Percentiles rank a stretch among this genome's conserved stretches.
phyloP scores from a whole-genome alignment of 2,888 invertebrate species.

The Hydraecia micacea region DNA sequence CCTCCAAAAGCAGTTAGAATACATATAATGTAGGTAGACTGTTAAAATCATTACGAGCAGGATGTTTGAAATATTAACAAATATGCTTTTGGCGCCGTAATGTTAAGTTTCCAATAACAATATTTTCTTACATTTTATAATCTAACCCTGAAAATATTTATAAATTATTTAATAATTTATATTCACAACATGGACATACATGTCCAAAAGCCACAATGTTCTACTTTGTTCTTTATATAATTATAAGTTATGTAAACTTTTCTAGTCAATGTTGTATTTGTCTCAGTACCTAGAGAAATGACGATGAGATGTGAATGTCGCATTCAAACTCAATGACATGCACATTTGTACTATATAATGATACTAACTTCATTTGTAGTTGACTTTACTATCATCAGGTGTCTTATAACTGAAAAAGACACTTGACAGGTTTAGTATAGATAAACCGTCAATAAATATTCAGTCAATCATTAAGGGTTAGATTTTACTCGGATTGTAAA shows the following conservation, averaged over 20 bases:
- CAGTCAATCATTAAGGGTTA: too few relatives aligned
- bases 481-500: background rate
- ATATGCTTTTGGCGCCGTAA: slow-evolving; percentile 3
- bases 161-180: background rate
- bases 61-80: background rate
- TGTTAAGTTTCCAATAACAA: background rate
- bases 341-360: slow-evolving; percentile 37
- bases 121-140: slow-evolving; percentile 3
- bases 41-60: slow-evolving; percentile 12
- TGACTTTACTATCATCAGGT: background rate
- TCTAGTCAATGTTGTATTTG: slow-evolving; percentile 9
- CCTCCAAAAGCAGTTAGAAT: background rate
- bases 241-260: background rate
- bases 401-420: background rate
- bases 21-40: background rate
- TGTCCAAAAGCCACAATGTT: slow-evolving; percentile 13
- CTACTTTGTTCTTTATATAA: slow-evolving; percentile 22
- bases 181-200: slow-evolving; percentile 14
- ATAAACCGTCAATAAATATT: background rate
- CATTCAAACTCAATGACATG: slow-evolving; percentile 29
- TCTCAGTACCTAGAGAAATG: background rate
- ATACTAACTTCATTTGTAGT: slow-evolving; percentile 5
- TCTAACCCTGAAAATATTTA: slow-evolving; percentile 15
- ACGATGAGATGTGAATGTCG: slow-evolving; percentile 15
- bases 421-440: background rate